Base-by-base conservation (phyloP, 2,797 vertebrate genomes). In the Merluccius polli region DNA sequence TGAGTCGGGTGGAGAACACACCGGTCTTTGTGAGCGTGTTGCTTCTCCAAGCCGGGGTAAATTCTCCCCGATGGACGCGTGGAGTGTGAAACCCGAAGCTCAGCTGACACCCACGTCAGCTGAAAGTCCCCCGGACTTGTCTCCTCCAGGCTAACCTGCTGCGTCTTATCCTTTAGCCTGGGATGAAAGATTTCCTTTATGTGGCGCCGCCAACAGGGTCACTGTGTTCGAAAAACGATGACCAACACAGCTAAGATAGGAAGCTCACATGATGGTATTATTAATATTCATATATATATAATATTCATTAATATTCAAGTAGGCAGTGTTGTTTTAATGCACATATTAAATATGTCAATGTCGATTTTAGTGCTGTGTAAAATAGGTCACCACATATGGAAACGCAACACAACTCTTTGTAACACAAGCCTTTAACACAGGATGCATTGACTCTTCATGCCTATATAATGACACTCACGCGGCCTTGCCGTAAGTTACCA, bases 21-120 rank as follows among this genome's bases (percentile, higher is more conserved):
- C 84, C 80, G 52, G 71, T 75, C 91, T 86, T 88, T 90, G 87
- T 90, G 52, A 78, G 29, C 12, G 29, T 77, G 75, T 44, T 80
- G 38, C 32, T 7, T n/a, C 75, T 41, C 24, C 73, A 79, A 67
- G 52, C 75, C 79, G 80, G 72, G 84, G 82, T 82, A 73, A 12
- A 65, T 74, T 79, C 69, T 75, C 75, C 74, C 75, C 36, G 75
- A 41, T 73, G 69, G 79, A 84, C 81, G 82, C 29, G 72, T 76
- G 67, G 74, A 79, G 77, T 24, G 21, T n/a, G 72, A 81, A 84
- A 75, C 18, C 75, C 75, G 78, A 10, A 72, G 71, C 67, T 31
- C 73, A 74, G 59, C 68, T 74, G 9, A 12, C 24, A 74, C 52
- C 75, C 74, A 78, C 59, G 72, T 65, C 59, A 27, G 24, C 59